These are phyloP conservation scores for Pangasianodon hypophthalmus DNA, from an alignment of 2,113 vertebrate species.

Conservation along the genomic window DNA sequence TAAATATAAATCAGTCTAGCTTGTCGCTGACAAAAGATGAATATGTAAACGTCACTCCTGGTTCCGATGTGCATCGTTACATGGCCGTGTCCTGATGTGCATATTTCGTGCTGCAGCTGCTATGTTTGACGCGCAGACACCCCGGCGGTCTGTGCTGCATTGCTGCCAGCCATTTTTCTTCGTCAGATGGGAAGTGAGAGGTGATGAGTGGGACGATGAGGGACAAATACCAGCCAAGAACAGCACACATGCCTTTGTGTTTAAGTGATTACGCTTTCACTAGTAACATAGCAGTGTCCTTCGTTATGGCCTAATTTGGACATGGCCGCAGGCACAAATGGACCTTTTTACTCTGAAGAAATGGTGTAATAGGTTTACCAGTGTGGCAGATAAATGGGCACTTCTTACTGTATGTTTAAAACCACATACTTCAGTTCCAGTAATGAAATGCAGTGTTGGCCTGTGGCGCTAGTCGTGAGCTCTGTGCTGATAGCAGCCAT, in stretches of 20 bases:
- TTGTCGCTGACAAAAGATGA: neutral
- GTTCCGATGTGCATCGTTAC: neutral
- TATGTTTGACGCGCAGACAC: neutral
- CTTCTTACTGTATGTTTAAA: neutral
- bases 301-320: conserved; percentile 4
- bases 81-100: neutral
- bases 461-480: neutral
- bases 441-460: neutral
- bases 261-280: neutral
- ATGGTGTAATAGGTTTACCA: neutral
- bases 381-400: neutral
- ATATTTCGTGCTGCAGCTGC: neutral
- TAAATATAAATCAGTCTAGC: neutral
- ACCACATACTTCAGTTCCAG: neutral
- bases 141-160: conserved; percentile 22
- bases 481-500: neutral
- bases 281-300: neutral
- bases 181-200: conserved; percentile 23
- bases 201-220: conserved; percentile 23
- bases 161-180: neutral
- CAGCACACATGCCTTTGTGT: neutral
- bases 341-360: neutral
- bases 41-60: neutral
- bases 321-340: neutral
- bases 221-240: neutral